These are phyloP conservation scores for Polypedilum pembai DNA, from an alignment of 1,140 invertebrate species.

Conservation along the genomic window DNA sequence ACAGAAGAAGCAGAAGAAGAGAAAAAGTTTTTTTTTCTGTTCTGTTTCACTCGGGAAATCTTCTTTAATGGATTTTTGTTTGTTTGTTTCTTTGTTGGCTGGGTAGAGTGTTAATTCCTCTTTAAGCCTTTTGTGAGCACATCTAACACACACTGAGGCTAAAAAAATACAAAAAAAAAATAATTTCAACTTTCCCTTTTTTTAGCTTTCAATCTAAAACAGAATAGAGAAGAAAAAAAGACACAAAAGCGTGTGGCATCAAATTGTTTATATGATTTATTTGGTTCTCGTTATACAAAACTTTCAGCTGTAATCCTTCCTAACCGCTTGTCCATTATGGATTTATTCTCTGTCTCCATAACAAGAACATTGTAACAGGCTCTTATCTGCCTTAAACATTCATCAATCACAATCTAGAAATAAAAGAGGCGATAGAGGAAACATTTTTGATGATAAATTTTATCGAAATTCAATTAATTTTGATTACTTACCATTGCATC, in stretches of 20 bases:
- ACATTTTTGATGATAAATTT: not conserved
- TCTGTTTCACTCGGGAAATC: constrained; percentile 10
- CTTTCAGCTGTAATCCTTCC: not conserved
- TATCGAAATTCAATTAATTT: not conserved
- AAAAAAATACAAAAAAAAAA: not conserved
- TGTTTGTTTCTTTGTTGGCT: not conserved
- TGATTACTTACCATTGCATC: not conserved
- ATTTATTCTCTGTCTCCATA: not conserved
- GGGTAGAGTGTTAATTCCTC: not conserved
- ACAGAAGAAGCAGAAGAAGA: not conserved
- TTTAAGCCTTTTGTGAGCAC: not conserved
- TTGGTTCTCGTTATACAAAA: constrained; percentile 11
- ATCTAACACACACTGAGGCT: not conserved
- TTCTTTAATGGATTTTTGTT: constrained; percentile 16
- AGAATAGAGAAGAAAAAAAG: not conserved
- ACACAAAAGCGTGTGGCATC: not conserved
- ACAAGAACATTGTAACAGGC: not conserved
- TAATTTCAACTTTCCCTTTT: not conserved
- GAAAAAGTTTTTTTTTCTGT: not conserved
- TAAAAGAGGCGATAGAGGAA: not conserved
- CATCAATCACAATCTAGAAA: not conserved
- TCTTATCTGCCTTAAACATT: not conserved
- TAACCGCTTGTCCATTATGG: constrained; percentile 6
- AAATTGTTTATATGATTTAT: not conserved
- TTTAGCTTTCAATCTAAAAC: not conserved